These are phyloP conservation scores for Drosophila pseudotakahashii DNA, from an alignment of 2,888 invertebrate genomes.

Conservation along the genomic window DNA sequence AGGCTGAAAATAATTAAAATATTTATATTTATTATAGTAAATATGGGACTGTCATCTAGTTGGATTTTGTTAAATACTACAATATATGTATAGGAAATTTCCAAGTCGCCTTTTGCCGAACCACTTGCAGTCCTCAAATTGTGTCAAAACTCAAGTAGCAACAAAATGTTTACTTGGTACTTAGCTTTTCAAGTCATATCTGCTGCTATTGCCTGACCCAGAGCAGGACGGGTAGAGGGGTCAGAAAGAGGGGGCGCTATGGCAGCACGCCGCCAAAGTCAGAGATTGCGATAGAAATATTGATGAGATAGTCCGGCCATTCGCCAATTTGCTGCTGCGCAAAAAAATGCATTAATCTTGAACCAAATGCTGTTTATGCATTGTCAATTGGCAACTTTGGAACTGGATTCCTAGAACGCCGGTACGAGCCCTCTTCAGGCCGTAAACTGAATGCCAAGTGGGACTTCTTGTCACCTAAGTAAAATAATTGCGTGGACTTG, in stretches of 20 bases:
- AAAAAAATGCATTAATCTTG: conserved; percentile 71
- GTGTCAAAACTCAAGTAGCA: conserved; percentile 73
- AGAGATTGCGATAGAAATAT: conserved; percentile 33
- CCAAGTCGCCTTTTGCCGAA: background rate
- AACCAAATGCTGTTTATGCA: conserved; percentile 52
- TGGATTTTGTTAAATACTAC: too few species aligned
- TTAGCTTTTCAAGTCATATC: conserved; percentile 35
- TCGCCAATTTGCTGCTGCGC: conserved; percentile 53
- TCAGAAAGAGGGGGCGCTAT: conserved; percentile 3
- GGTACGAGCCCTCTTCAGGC: conserved; percentile 14
- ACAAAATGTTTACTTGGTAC: conserved; percentile 58
- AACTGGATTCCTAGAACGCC: conserved; percentile 13
- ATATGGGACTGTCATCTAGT: too few species aligned
- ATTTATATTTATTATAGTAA: too few species aligned
- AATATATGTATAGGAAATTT: background rate
- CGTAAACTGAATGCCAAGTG: background rate
- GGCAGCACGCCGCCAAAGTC: conserved; percentile 63
- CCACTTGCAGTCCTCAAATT: conserved; percentile 43
- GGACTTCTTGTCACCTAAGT: too few species aligned
- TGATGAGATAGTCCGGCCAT: conserved; percentile 33
- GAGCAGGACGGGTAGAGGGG: conserved; percentile 1
- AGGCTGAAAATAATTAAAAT: too few species aligned
- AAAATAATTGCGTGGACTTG: too few species aligned
- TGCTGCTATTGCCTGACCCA: conserved; percentile 14
- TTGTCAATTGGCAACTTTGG: background rate